Percentiles rank a stretch among this genome's conserved stretches.
phyloP scores from a whole-genome alignment of 2,888 invertebrate species.

The Acrobeloides nanus region DNA sequence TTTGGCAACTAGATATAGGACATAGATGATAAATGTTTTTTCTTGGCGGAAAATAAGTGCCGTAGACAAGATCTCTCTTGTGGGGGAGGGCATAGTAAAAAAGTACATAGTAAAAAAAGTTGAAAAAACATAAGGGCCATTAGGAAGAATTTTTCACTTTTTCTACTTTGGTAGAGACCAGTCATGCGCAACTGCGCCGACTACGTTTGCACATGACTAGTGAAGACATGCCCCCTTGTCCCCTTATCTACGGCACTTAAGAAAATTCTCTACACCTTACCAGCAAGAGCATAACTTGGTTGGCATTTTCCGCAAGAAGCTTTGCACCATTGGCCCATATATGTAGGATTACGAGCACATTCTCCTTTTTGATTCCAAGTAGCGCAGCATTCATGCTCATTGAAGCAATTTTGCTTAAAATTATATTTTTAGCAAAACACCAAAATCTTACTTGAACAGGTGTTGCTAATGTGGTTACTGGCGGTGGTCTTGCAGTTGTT shows the following conservation, averaged over 20 bases:
- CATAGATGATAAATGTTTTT: background rate
- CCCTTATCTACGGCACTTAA: too few relatives aligned
- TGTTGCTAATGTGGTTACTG: conserved; percentile 13
- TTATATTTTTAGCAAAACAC: background rate
- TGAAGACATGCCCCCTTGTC: too few relatives aligned
- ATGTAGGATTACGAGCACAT: conserved; percentile 35
- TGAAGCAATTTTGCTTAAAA: conserved; percentile 29
- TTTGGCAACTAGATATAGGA: conserved; percentile 5
- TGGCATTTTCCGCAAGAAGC: conserved; percentile 36
- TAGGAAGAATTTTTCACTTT: too few relatives aligned
- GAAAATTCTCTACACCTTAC: too few relatives aligned
- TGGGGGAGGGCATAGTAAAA: too few relatives aligned
- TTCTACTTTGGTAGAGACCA: too few relatives aligned
- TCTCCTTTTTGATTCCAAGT: conserved; percentile 38
- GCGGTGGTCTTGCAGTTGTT: conserved; percentile 7
- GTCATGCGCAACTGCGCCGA: too few relatives aligned
- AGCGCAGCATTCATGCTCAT: conserved; percentile 43
- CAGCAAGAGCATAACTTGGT: conserved; percentile 24
- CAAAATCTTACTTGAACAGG: conserved; percentile 4
- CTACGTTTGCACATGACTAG: too few relatives aligned
- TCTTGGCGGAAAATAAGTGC: conserved; percentile 9
- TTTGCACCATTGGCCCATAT: conserved; percentile 45
- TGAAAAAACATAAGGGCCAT: too few relatives aligned
- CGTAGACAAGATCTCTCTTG: too few relatives aligned
- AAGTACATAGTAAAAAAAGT: too few relatives aligned